Base-by-base conservation (phyloP, 2,113 vertebrate species). In the Scophthalmus maximus region DNA sequence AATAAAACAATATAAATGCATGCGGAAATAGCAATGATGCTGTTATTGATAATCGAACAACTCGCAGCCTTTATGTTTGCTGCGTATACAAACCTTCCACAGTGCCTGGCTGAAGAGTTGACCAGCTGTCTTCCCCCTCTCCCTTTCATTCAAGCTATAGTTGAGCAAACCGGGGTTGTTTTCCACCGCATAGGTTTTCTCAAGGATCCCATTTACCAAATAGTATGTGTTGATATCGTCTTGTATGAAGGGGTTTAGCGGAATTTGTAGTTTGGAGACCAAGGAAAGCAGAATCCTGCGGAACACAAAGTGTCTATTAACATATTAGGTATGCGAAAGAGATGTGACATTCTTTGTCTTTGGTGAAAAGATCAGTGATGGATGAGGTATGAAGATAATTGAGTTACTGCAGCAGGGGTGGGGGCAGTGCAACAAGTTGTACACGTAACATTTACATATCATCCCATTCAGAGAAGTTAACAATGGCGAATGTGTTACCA, bases 171-270 rank as follows among this genome's bases (percentile, higher is more conserved):
- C 68, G 0, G 93, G 92, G 71, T 93, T 81, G 42, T 83, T 74
- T 15, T 88, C 83, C 62, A 94, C 94, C 0, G 52, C 29, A 1
- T 84, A 84, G 4, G 91, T 90, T 79, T 83, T 93, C 2, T 86
- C 60, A 0, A 85, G 86, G 11, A 25, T 4, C 15, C 87, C 91
- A 0, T 95, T 94, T 0, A 94, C 50, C 2, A 89, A 58, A 47
- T 92, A 94, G 46, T 89, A 95, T 0, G 93, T 94, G 82, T 94
- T 94, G 61, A 84, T 78, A 70, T 94, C 90, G 1, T 94, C 86
- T 81, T 95, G 85, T 55, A 91, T 78, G 52, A 94, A 95, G 3
- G 0, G 44, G 66, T 91, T 89, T 10, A 92, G 30, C 8, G 86
- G 32, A 30, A 95, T 60, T 25, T 82, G 49, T 34, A 93, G 47